Evolutionary conservation across 2,113 vertebrate species (phyloP).

Genomic region (Salvelinus sp.): DNA sequence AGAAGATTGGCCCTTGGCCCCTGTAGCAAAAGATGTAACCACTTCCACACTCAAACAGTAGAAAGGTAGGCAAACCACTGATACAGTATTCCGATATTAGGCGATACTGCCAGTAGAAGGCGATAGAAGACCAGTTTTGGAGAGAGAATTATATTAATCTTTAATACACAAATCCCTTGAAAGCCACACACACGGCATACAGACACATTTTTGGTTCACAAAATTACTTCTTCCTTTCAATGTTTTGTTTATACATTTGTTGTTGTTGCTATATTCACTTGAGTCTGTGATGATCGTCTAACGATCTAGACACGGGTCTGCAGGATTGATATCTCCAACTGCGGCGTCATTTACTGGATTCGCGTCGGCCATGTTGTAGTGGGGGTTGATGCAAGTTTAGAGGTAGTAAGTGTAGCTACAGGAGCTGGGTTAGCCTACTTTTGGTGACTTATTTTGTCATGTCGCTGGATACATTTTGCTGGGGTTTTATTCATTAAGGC

Average conservation of each 20-base stretch:
- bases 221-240: background rate
- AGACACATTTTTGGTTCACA: background rate
- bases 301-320: background rate
- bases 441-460: conserved; percentile 17
- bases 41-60: too few species aligned
- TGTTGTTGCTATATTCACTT: too few species aligned
- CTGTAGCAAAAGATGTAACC: too few species aligned
- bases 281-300: background rate
- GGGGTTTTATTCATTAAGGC: background rate
- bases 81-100: too few species aligned
- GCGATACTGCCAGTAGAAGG: background rate
- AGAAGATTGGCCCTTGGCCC: too few species aligned
- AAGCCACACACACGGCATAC: background rate
- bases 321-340: conserved; percentile 51
- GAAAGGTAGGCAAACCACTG: too few species aligned
- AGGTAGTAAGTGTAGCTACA: conserved; percentile 57
- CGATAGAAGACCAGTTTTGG: background rate
- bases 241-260: background rate
- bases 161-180: background rate
- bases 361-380: conserved; percentile 68
- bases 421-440: conserved; percentile 51
- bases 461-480: conserved; percentile 18
- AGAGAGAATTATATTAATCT: background rate
- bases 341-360: conserved; percentile 43
- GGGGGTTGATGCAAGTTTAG: conserved; percentile 65